Evolutionary conservation across 1,140 invertebrate genomes (phyloP).

Genomic region (Bacillus rossius): DNA sequence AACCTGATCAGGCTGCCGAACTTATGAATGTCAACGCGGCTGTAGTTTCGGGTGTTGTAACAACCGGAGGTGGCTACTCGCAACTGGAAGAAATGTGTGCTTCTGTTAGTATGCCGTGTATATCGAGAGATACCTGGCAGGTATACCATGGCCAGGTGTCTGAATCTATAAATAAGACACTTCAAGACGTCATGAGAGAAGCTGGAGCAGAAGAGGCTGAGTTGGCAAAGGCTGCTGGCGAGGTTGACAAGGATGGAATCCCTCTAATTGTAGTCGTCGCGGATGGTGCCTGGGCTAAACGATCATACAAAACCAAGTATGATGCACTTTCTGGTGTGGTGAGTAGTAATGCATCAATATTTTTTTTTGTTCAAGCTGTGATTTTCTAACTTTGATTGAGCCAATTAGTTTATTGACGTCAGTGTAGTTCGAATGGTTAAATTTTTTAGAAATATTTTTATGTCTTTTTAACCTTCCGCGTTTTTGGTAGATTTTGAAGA

Average conservation of each 20-base stretch:
- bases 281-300: conserved; percentile 17
- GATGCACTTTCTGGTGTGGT: conserved; percentile 16
- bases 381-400: too few species aligned
- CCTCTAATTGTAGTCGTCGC: conserved; percentile 15
- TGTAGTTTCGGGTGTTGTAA: neutral
- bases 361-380: too few species aligned
- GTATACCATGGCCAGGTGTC: neutral
- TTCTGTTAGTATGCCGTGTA: conserved; percentile 10
- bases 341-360: too few species aligned
- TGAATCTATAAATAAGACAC: neutral
- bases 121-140: conserved; percentile 4
- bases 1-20: too few species aligned
- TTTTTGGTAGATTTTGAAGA: too few species aligned
- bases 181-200: conserved; percentile 1
- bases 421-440: too few species aligned
- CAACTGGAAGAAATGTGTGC: conserved; percentile 6
- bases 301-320: conserved; percentile 14
- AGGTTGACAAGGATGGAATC: conserved; percentile 13
- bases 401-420: too few species aligned
- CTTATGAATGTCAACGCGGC: neutral
- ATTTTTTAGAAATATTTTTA: too few species aligned
- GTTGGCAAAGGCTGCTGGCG: conserved; percentile 8
- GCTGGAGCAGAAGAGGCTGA: conserved; percentile 11
- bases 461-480: too few species aligned
- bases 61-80: conserved; percentile 4